These are phyloP conservation scores for Dasypolia templi DNA, from an alignment of 2,888 invertebrate species.

Conservation along the genomic window DNA sequence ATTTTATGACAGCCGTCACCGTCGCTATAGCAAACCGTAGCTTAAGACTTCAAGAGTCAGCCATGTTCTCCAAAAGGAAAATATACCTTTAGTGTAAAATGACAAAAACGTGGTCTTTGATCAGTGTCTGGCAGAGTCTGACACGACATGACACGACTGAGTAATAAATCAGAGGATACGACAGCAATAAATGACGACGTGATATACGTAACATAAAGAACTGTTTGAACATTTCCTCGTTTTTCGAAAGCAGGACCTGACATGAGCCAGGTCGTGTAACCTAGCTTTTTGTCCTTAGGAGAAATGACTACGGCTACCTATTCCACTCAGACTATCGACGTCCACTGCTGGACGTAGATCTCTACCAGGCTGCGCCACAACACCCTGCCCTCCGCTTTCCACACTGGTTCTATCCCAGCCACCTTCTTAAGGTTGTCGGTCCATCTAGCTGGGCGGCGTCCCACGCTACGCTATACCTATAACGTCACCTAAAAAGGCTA, in stretches of 20 bases:
- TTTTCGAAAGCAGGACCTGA: neutral
- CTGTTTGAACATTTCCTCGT: neutral
- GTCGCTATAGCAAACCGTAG: neutral
- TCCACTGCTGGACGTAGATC: neutral
- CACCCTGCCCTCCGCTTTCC: neutral
- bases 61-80: neutral
- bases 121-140: constrained; percentile 16
- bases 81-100: neutral
- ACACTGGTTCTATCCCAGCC: neutral
- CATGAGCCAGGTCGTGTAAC: neutral
- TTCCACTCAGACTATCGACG: neutral
- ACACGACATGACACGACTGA: neutral
- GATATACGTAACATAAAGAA: neutral
- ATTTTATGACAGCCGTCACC: neutral
- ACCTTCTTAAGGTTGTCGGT: neutral
- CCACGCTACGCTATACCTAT: neutral
- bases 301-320: neutral
- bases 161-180: neutral
- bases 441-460: neutral
- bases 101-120: constrained; percentile 6
- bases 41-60: neutral
- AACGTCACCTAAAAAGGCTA: neutral
- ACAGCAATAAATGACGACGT: neutral
- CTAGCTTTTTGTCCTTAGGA: neutral
- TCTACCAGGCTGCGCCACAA: neutral